Evolutionary conservation across 2,888 invertebrate genomes (phyloP).

Genomic region (Cephus runcator): DNA sequence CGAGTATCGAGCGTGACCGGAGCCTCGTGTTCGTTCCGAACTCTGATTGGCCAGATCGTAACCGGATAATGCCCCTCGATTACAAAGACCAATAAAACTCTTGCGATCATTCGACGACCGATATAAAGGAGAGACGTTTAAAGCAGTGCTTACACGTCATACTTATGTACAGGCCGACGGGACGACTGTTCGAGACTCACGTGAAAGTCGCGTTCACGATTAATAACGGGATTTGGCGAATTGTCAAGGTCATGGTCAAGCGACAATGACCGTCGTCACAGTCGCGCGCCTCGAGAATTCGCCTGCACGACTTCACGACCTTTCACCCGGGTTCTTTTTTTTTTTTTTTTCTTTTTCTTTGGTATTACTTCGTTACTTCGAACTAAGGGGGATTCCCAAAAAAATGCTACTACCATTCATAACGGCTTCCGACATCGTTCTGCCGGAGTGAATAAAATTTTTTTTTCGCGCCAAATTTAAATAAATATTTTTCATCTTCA

Average conservation of each 20-base stretch:
- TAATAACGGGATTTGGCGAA: neutral
- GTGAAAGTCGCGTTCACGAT: neutral
- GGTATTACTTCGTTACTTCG: no score
- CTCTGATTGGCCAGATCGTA: neutral
- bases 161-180: neutral
- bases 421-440: no score
- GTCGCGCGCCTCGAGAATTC: no score
- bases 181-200: neutral
- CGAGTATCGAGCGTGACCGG: neutral
- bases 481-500: neutral
- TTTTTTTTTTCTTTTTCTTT: no score
- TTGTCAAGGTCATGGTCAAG: neutral
- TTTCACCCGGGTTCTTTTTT: no score
- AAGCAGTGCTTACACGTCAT: neutral
- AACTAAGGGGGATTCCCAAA: no score
- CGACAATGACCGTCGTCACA: no score
- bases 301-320: no score
- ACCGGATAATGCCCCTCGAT: neutral
- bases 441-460: neutral
- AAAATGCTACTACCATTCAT: no score
- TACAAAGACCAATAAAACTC: neutral
- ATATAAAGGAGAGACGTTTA: neutral
- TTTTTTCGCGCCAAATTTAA: neutral
- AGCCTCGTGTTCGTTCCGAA: neutral
- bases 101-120: neutral